A percentile compares a stretch with the other conserved stretches of the same genome.
Evolutionary conservation across 2,113 vertebrate species (phyloP).

Genomic region (Hippoglossus stenolepis): DNA sequence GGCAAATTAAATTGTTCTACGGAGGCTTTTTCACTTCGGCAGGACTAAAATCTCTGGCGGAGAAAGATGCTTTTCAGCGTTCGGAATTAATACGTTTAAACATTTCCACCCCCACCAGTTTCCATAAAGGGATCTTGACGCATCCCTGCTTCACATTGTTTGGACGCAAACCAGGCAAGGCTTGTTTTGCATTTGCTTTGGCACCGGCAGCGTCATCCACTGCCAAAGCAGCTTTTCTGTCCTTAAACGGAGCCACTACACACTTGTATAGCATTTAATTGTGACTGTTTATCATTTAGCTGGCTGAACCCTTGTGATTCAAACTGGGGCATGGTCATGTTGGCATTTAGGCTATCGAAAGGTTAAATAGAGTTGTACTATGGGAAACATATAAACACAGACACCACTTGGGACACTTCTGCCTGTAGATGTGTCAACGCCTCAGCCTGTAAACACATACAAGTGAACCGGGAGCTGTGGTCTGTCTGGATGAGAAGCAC

Average conservation of each 20-base stretch:
- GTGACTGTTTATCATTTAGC: neutral
- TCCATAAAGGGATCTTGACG: slow-evolving; percentile 59
- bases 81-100: slow-evolving; percentile 39
- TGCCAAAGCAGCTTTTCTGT: slow-evolving; percentile 32
- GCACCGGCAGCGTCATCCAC: neutral
- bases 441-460: too few species aligned
- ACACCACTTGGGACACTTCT: too few species aligned
- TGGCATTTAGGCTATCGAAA: neutral
- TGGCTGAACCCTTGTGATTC: too few species aligned
- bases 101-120: slow-evolving; percentile 49
- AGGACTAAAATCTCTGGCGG: neutral
- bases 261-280: neutral
- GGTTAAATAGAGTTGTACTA: neutral
- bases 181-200: slow-evolving; percentile 39
- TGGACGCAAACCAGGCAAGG: slow-evolving; percentile 39
- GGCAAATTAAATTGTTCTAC: neutral
- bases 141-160: slow-evolving; percentile 42
- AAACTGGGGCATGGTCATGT: too few species aligned
- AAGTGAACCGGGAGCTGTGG: too few species aligned
- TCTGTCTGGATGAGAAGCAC: too few species aligned
- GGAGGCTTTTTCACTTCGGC: neutral
- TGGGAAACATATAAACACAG: neutral
- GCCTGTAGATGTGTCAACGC: too few species aligned
- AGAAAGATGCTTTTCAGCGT: slow-evolving; percentile 20
- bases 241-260: neutral